Conservation (phyloP, 2,113 vertebrate genomes). For the Lontra canadensis region DNA sequence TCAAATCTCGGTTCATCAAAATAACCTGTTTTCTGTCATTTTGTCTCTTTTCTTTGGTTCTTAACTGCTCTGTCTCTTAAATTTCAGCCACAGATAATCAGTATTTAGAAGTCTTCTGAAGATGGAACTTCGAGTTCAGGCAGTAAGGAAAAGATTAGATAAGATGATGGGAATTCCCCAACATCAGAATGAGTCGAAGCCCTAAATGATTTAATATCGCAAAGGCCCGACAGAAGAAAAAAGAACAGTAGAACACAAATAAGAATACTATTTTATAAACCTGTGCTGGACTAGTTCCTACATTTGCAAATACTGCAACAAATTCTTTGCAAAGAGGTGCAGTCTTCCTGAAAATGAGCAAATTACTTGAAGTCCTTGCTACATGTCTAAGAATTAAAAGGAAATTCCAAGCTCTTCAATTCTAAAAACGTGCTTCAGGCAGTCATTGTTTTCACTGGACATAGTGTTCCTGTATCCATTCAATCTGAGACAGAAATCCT, state of each 20-base stretch:
- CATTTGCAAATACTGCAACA: not conserved
- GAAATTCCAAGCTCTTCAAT: not conserved
- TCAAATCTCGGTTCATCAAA: conserved; percentile 12
- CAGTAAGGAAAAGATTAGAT: not conserved
- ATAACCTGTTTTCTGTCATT: conserved; percentile 17
- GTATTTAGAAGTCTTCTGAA: not conserved
- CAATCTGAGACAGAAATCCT: not conserved
- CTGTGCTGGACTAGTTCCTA: not conserved
- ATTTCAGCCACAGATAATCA: not conserved
- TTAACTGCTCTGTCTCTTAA: not conserved
- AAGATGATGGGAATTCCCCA: not conserved
- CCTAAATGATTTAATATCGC: not conserved
- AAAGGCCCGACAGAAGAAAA: not conserved
- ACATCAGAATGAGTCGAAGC: not conserved
- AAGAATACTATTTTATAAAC: not conserved
- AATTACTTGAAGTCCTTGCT: not conserved
- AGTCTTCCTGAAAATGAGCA: conserved; percentile 28
- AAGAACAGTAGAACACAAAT: not conserved
- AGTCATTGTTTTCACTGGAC: not conserved
- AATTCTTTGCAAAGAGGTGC: not conserved
- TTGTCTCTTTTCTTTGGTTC: conserved; percentile 47
- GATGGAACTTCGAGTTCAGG: not conserved
- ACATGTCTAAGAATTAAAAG: conserved; percentile 19
- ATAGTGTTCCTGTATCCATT: conserved; percentile 3
- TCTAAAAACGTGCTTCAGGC: conserved; percentile 51